A percentile compares a stretch with the other conserved stretches of the same genome.
These are phyloP conservation scores for Blera fallax DNA, from an alignment of 2,888 invertebrate genomes.

Conservation along the genomic window DNA sequence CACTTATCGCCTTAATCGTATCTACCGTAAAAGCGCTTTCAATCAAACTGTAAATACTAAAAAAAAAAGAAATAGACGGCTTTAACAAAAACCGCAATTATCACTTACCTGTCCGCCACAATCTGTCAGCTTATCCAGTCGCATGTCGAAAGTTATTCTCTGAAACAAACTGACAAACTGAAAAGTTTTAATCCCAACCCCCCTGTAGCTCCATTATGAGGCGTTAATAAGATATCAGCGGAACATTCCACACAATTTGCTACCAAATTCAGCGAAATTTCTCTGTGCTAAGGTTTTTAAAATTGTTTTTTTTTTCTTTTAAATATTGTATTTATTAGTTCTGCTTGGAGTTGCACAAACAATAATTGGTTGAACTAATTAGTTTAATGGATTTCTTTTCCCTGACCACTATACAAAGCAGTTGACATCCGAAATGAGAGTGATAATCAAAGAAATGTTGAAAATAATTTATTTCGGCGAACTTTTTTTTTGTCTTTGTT, in stretches of 20 bases:
- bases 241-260: constrained; percentile 20
- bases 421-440: neutral
- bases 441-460: neutral
- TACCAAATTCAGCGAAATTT: constrained; percentile 5
- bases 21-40: constrained; percentile 46
- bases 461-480: neutral
- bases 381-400: neutral
- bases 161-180: constrained; percentile 13
- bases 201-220: neutral
- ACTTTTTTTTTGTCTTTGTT: neutral
- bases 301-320: neutral
- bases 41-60: constrained; percentile 17
- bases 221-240: constrained; percentile 16
- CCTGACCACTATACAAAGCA: neutral
- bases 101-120: constrained; percentile 46
- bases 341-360: neutral
- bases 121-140: constrained; percentile 39
- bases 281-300: neutral
- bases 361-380: constrained; percentile 23
- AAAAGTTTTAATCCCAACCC: constrained; percentile 34
- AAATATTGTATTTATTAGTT: neutral
- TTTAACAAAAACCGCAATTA: constrained; percentile 36
- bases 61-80: neutral
- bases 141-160: constrained; percentile 33
- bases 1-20: constrained; percentile 31